Conservation (phyloP, 2,888 invertebrate genomes). For the Polydrusus tereticollis region DNA sequence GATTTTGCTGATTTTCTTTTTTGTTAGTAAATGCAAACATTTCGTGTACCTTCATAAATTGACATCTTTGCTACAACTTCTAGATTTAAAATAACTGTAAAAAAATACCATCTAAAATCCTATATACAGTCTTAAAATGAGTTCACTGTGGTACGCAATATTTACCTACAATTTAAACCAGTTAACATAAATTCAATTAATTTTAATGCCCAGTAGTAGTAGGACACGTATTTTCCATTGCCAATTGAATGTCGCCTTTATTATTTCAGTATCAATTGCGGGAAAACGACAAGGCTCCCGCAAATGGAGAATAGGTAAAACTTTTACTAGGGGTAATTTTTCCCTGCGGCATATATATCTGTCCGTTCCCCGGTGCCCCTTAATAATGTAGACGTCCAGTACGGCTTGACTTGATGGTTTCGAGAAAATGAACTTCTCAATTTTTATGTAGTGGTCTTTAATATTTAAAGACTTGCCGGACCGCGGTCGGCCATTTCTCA, state of each 20-base stretch:
- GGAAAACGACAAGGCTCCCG: constrained; percentile 54
- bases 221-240: constrained; percentile 10
- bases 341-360: constrained; percentile 58
- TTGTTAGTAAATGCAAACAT: too few relatives aligned
- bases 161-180: too few relatives aligned
- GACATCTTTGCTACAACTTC: too few relatives aligned
- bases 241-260: constrained; percentile 48
- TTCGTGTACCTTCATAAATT: too few relatives aligned
- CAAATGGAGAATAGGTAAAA: constrained; percentile 60
- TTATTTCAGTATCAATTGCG: constrained; percentile 61
- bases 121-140: too few relatives aligned
- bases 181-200: background rate
- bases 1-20: too few relatives aligned
- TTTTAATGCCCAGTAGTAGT: too few relatives aligned
- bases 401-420: constrained; percentile 60
- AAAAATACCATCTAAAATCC: too few relatives aligned
- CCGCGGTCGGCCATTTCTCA: constrained; percentile 39
- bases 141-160: too few relatives aligned
- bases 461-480: constrained; percentile 37
- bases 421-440: constrained; percentile 64
- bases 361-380: constrained; percentile 56
- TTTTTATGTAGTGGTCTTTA: constrained; percentile 58
- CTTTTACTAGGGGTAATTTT: constrained; percentile 64
- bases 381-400: constrained; percentile 64
- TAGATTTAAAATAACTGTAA: too few relatives aligned